A percentile compares a stretch with the other conserved stretches of the same genome.
Conservation (phyloP, 2,888 invertebrate species). For the Liopterus haemorrhoidalis region DNA sequence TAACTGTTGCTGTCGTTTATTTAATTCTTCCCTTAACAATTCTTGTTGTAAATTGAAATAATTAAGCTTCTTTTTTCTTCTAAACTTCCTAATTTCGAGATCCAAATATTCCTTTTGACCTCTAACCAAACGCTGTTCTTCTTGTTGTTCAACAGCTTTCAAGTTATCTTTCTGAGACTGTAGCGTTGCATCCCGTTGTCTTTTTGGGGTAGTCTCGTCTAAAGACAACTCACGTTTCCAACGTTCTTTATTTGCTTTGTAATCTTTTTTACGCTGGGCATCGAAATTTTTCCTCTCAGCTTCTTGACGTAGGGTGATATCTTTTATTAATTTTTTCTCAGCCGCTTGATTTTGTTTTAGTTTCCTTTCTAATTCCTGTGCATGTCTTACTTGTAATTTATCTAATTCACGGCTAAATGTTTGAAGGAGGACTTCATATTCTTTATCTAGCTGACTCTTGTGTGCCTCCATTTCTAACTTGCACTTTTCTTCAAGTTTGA, state of each 20-base stretch:
- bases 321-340: slow-evolving; percentile 90
- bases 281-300: slow-evolving; percentile 88
- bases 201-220: slow-evolving; percentile 87
- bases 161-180: slow-evolving; percentile 90
- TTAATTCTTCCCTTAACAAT: slow-evolving; percentile 85
- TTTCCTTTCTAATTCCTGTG: slow-evolving; percentile 72
- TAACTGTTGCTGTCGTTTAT: slow-evolving; percentile 89
- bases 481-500: slow-evolving; percentile 91
- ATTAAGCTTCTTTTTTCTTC: slow-evolving; percentile 80
- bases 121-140: slow-evolving; percentile 79
- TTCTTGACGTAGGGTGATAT: slow-evolving; percentile 83
- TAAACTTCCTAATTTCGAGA: slow-evolving; percentile 86
- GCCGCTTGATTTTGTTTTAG: slow-evolving; percentile 80
- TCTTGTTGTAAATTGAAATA: slow-evolving; percentile 88
- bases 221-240: slow-evolving; percentile 91
- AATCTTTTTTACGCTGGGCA: slow-evolving; percentile 91
- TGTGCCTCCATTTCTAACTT: slow-evolving; percentile 96
- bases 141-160: slow-evolving; percentile 85
- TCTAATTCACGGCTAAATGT: slow-evolving; percentile 90
- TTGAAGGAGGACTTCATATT: slow-evolving; percentile 88
- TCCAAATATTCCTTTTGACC: slow-evolving; percentile 88
- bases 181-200: slow-evolving; percentile 83
- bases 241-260: slow-evolving; percentile 91
- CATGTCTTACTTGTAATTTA: slow-evolving; percentile 72
- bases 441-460: slow-evolving; percentile 90